Evolutionary conservation across 2,888 invertebrate species (phyloP), one percentile per base, ranked within the genome.

Genomic region (Erannis defoliaria): DNA sequence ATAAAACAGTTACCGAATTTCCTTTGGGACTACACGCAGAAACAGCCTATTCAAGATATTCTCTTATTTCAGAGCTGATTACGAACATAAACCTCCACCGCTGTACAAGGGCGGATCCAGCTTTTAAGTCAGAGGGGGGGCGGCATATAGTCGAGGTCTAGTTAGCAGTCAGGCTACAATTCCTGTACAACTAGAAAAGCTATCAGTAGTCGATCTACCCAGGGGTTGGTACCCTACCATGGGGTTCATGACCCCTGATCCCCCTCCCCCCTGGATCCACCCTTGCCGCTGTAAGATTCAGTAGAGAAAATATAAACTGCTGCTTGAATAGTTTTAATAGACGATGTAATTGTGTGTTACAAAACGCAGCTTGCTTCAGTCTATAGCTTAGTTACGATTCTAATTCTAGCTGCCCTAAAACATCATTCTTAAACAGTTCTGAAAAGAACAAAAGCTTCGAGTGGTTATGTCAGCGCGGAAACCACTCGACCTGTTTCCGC

Each of bases 401-500:
- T 26, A 43, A 26, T 42, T 21, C 23, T 21, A 26, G 16, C 14
- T 29, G 43, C 16, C 26, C n/a, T 12, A 26, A 21, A 3, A 42
- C 5, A 23, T 10, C 10, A 23, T 37, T 8, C 5, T 6, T 42
- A 21, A 48, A 35, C 46, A 21, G 21, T 31, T 6, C 19, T 33
- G 37, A 45, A 58, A 38, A 43, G 29, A 55, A 63, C 46, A 37
- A 43, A 23, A 55, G 55, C 14, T 12, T 33, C 9, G 18, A n/a
- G 33, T 31, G 31, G 50, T 50, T 66, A 68, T 74, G 72, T 75
- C 67, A 76, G 73, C 66, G 64, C 67, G 14, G 46, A 43, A 59
- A 68, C 68, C 73, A 67, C 84, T 88, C 80, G 86, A 86, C 87
- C 85, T 64, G 81, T 67, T 81, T 88, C 62, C 70, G 64, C 63